phyloP scores from a whole-genome alignment of 2,888 invertebrate genomes.

The Drosophila mimetica region DNA sequence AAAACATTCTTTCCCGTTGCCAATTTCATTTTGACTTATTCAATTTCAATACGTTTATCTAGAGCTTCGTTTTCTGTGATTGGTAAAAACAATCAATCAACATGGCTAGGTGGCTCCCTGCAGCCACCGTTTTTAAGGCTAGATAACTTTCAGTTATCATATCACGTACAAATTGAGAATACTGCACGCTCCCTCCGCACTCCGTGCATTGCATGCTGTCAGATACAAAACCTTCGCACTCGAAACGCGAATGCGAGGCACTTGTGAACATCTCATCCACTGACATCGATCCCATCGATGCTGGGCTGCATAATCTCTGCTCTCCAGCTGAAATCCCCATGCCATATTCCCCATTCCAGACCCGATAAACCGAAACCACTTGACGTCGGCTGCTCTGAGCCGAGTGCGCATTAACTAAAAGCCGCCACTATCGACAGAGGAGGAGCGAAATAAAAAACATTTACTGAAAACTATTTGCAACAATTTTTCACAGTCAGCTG shows the following conservation, averaged over 20 bases:
- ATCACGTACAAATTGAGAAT: constrained; percentile 69
- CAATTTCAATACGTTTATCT: constrained; percentile 38
- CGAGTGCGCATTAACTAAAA: constrained; percentile 74
- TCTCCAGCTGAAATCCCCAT: constrained; percentile 11
- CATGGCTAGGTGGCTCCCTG: constrained; percentile 29
- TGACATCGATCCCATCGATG: constrained; percentile 69
- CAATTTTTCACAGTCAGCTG: constrained; percentile 81
- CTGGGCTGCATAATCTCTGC: constrained; percentile 44
- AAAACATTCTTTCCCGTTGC: background rate
- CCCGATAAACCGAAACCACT: constrained; percentile 45
- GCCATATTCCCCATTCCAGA: constrained; percentile 15
- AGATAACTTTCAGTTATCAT: constrained; percentile 41
- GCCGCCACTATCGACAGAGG: constrained; percentile 51
- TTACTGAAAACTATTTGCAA: constrained; percentile 80
- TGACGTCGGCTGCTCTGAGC: constrained; percentile 45
- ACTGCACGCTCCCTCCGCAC: constrained; percentile 31
- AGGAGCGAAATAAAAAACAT: constrained; percentile 57
- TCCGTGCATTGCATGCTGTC: constrained; percentile 46
- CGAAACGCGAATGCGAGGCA: constrained; percentile 45
- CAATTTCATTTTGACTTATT: constrained; percentile 22
- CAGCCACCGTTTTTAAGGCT: constrained; percentile 25
- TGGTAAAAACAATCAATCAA: constrained; percentile 42
- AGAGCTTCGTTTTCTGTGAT: constrained; percentile 15
- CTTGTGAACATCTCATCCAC: constrained; percentile 58
- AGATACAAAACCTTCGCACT: constrained; percentile 42